phyloP scores from a whole-genome alignment of 2,113 vertebrate species.

The Coptodon rendalli region DNA sequence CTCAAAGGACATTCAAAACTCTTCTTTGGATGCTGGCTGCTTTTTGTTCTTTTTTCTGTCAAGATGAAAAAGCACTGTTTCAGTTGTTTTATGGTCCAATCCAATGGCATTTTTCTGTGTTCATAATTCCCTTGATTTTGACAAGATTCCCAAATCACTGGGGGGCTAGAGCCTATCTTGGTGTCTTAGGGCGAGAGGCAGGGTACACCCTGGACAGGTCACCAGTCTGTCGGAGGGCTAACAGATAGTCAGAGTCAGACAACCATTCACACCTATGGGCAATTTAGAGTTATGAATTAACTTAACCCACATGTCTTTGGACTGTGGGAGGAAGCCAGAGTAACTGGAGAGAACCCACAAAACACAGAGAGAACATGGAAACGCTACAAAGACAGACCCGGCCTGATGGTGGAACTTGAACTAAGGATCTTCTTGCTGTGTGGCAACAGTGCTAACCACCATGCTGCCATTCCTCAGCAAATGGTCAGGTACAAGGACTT shows the following conservation, averaged over 20 bases:
- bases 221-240: too few species aligned
- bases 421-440: neutral
- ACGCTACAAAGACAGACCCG: neutral
- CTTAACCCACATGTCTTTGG: too few species aligned
- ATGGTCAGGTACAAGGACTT: neutral
- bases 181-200: neutral
- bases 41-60: neutral
- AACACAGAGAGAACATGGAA: neutral
- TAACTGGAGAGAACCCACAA: too few species aligned
- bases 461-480: neutral
- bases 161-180: neutral
- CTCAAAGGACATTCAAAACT: neutral
- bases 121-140: neutral
- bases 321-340: too few species aligned
- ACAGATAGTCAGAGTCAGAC: too few species aligned
- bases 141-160: neutral
- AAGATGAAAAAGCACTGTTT: accelerated
- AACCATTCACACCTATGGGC: too few species aligned
- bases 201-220: too few species aligned
- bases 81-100: neutral
- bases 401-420: neutral
- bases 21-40: neutral
- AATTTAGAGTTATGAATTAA: too few species aligned
- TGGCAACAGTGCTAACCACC: neutral
- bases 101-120: accelerated